phyloP scores from a whole-genome alignment of 1,140 invertebrate genomes.

The Heliothis virescens region DNA sequence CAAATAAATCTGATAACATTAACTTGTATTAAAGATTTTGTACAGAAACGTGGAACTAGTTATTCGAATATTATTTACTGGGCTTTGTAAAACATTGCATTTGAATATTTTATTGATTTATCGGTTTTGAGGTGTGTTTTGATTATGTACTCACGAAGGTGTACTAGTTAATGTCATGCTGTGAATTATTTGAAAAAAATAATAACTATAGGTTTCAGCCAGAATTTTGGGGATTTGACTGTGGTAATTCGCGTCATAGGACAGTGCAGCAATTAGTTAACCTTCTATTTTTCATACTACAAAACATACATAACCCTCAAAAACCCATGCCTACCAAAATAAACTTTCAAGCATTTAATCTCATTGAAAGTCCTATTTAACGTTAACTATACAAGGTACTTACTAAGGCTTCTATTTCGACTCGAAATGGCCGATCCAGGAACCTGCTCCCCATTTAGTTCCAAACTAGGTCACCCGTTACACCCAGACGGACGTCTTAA shows the following conservation, averaged over 20 bases:
- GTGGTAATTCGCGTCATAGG: too few species aligned
- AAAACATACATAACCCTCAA: too few species aligned
- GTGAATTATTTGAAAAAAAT: background rate
- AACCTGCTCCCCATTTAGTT: constrained; percentile 26
- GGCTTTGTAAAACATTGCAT: constrained; percentile 20
- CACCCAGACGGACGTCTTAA: constrained; percentile 29
- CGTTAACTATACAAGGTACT: constrained; percentile 10
- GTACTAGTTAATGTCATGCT: background rate
- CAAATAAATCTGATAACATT: constrained; percentile 46
- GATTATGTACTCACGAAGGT: background rate
- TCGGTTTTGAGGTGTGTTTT: background rate
- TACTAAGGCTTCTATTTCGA: constrained; percentile 26
- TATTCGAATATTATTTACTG: constrained; percentile 17
- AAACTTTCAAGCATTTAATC: constrained; percentile 3
- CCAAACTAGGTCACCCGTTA: constrained; percentile 26
- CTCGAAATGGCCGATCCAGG: constrained; percentile 21
- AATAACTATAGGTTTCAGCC: too few species aligned
- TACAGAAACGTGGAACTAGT: constrained; percentile 20
- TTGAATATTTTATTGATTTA: constrained; percentile 40
- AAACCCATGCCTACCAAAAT: too few species aligned
- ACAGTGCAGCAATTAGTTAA: too few species aligned
- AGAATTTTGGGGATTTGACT: too few species aligned
- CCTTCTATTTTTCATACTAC: too few species aligned
- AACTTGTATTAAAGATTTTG: constrained; percentile 32
- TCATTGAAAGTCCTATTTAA: constrained; percentile 28